A percentile compares a stretch with the other conserved stretches of the same genome.
phyloP scores from a whole-genome alignment of 2,888 invertebrate species.

The Baronia brevicornis region DNA sequence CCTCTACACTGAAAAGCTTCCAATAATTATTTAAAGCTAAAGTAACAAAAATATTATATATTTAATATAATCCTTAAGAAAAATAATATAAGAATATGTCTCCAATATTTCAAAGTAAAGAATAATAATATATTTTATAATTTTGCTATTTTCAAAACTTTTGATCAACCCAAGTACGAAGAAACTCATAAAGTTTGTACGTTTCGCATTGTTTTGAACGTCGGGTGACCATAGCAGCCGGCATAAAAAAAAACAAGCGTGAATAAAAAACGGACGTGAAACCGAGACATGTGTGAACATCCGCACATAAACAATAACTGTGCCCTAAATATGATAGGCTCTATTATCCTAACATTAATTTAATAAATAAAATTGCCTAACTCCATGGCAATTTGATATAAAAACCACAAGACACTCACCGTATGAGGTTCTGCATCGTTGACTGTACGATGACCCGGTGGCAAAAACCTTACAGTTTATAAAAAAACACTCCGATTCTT shows the following conservation, averaged over 20 bases:
- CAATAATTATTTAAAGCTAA: too few relatives aligned
- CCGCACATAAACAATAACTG: background rate
- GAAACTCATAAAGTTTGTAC: too few relatives aligned
- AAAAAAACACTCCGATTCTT: conserved; percentile 31
- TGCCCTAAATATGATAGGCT: background rate
- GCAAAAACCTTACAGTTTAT: conserved; percentile 26
- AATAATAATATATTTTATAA: too few relatives aligned
- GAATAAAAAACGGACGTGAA: background rate
- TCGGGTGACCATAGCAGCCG: conserved; percentile 1
- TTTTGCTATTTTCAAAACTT: too few relatives aligned
- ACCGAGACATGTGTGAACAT: background rate
- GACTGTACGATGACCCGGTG: conserved; percentile 27
- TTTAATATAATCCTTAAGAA: too few relatives aligned
- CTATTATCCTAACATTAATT: background rate
- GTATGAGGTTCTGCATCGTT: conserved; percentile 58
- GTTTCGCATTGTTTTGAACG: background rate
- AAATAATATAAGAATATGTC: too few relatives aligned
- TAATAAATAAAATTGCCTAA: background rate
- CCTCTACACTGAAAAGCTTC: too few relatives aligned
- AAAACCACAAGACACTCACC: conserved; percentile 43
- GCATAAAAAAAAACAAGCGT: background rate
- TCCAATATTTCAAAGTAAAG: too few relatives aligned
- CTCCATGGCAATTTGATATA: conserved; percentile 10
- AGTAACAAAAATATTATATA: too few relatives aligned
- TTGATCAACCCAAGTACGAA: too few relatives aligned